Percentiles rank a stretch among this genome's conserved stretches.
These are phyloP conservation scores for Acromyrmex echinatior DNA, from an alignment of 1,140 invertebrate genomes.

Conservation along the genomic window DNA sequence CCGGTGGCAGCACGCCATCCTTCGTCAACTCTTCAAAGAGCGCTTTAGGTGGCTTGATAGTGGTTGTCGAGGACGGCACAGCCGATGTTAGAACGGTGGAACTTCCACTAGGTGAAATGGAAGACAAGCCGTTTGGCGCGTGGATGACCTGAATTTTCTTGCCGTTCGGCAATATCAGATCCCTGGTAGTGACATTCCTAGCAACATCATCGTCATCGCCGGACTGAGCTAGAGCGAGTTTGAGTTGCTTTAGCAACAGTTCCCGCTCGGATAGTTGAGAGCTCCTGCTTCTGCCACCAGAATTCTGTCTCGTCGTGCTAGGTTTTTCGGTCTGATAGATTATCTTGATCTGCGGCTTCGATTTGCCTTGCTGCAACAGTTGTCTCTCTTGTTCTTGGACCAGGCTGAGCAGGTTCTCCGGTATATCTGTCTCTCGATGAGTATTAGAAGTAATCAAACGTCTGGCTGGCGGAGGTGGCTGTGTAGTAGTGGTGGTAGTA, in stretches of 20 bases:
- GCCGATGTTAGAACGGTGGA: conserved; percentile 66
- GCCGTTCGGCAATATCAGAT: conserved; percentile 91
- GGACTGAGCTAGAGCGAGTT: conserved; percentile 90
- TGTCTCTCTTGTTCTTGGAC: conserved; percentile 81
- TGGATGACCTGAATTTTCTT: conserved; percentile 91
- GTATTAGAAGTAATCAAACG: conserved; percentile 7
- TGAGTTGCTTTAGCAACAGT: conserved; percentile 90
- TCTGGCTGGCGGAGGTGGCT: conserved; percentile 20
- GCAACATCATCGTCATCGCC: conserved; percentile 88
- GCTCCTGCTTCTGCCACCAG: conserved; percentile 42
- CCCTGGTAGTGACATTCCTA: conserved; percentile 90
- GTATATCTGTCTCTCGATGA: conserved; percentile 65
- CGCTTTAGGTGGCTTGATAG: conserved; percentile 86
- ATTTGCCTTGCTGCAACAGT: conserved; percentile 74
- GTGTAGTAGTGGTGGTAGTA: conserved; percentile 17
- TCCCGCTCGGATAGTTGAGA: conserved; percentile 82
- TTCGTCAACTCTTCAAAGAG: conserved; percentile 92
- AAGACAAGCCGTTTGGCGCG: conserved; percentile 77
- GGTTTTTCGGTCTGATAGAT: conserved; percentile 84
- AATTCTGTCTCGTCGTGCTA: conserved; percentile 21
- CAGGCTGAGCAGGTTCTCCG: conserved; percentile 80
- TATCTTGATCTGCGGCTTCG: conserved; percentile 82
- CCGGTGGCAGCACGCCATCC: conserved; percentile 91
- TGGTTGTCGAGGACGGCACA: conserved; percentile 81
- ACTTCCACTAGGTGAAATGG: conserved; percentile 67